Evolutionary conservation across 2,797 vertebrate species (phyloP).

Genomic region (Melanotaenia parkinsoni): DNA sequence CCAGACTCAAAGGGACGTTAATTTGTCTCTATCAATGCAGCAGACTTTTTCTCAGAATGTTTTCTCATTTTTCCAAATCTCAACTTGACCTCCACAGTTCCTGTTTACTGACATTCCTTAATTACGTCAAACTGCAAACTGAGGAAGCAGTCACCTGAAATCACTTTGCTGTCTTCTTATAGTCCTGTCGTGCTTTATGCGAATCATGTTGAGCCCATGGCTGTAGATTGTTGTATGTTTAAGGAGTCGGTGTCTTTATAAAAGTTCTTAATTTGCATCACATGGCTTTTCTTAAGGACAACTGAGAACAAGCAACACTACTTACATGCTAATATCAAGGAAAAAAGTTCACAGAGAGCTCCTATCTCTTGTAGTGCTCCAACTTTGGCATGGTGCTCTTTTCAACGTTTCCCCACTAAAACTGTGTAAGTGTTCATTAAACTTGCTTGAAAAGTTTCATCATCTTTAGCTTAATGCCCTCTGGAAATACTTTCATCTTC

Average conservation of each 20-base stretch:
- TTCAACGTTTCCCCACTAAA: background rate
- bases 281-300: background rate
- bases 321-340: background rate
- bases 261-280: background rate
- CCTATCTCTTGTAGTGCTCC: background rate
- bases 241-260: background rate
- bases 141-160: background rate
- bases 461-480: background rate
- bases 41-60: background rate
- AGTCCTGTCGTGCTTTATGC: background rate
- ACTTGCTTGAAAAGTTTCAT: background rate
- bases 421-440: background rate
- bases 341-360: background rate
- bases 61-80: background rate
- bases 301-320: background rate
- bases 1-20: background rate
- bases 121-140: background rate
- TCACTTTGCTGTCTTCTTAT: background rate
- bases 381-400: background rate
- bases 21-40: background rate
- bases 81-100: background rate
- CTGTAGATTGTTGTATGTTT: background rate
- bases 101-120: background rate
- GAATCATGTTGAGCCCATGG: background rate
- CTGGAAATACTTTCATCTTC: background rate